A percentile compares a stretch with the other conserved stretches of the same genome.
These are phyloP conservation scores for Micromesistius poutassou DNA, from an alignment of 2,797 vertebrate species.

Conservation along the genomic window DNA sequence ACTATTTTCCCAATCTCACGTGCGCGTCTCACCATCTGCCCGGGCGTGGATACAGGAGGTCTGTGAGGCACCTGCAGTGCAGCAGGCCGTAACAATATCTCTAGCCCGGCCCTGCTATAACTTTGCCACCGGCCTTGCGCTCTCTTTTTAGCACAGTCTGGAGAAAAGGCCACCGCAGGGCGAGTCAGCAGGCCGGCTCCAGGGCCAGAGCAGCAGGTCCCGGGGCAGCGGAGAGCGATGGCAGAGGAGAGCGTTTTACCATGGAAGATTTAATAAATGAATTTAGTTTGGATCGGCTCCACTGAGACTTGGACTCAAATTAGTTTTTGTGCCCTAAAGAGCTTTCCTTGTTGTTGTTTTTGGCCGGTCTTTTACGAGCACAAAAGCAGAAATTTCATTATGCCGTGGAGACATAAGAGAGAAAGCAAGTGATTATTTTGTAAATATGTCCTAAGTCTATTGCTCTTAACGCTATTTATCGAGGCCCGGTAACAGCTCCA, in stretches of 20 bases:
- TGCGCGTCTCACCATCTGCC: neutral
- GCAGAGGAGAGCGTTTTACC: neutral
- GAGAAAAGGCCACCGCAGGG: conserved; percentile 48
- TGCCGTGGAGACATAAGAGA: no score
- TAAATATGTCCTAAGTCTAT: neutral
- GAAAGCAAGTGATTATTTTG: neutral
- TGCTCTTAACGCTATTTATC: neutral
- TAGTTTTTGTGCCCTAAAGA: neutral
- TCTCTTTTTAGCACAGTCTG: conserved; percentile 34
- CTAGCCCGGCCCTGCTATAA: conserved; percentile 17
- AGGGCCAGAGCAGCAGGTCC: conserved; percentile 13
- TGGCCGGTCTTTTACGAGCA: neutral
- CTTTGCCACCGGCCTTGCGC: conserved; percentile 17
- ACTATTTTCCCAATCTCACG: neutral
- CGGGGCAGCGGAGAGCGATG: conserved; percentile 26
- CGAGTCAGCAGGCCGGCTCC: conserved; percentile 26
- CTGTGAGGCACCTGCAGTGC: conserved; percentile 27
- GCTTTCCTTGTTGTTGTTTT: neutral
- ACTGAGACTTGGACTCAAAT: neutral
- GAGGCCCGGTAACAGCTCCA: neutral
- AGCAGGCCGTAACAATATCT: conserved; percentile 23
- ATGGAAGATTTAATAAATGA: neutral
- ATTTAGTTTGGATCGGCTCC: neutral
- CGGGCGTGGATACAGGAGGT: neutral
- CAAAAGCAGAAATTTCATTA: neutral